Evolutionary conservation across 2,888 invertebrate genomes (phyloP), one percentile per base, ranked within the genome.

Genomic region (Erebia aethiops): DNA sequence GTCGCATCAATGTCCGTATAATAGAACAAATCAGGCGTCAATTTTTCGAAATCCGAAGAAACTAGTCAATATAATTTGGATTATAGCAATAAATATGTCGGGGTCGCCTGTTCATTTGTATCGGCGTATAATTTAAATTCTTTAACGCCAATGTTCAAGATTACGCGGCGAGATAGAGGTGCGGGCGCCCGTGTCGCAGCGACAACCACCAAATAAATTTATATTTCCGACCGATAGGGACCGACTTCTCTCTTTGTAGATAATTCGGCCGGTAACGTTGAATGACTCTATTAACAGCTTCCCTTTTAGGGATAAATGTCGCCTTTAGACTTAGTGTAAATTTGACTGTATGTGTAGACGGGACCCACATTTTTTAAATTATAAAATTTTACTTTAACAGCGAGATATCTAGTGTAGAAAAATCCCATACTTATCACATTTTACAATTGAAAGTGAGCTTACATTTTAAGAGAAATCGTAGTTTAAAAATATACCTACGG

Each of bases 131-230:
- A 93, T 92, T 93, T 93, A 93, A 93, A 92, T 92, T 92, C 92
- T 93, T 93, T 93, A 92, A 92, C 93, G 93, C 93, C 92, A 92
- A 92, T 93, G 93, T 92, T 92, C 88, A 91, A 93, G 93, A 93
- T 93, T 92, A 92, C 89, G 87, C 89, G 89, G 86, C 77, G 86
- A 87, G 92, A 93, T 92, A 93, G 87, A 87, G 89, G 84, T 84
- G 86, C 88, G 89, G 88, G 92, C 91, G 92, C 92, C 90, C 91
- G 90, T 90, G 92, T 91, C 87, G 82, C 84, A 72, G 84, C 84
- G 87, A 92, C 90, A 89, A 87, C 88, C 89, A 90, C 91, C 87
- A 91, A 91, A 92, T 92, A 92, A 92, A 93, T 92, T 92, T 92
- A 92, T 92, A 92, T 91, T 89, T 92, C 93, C 92, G 92, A 92